Percentiles rank a stretch among this genome's conserved stretches.
phyloP scores from a whole-genome alignment of 2,113 vertebrate genomes.

The Fregata magnificens region DNA sequence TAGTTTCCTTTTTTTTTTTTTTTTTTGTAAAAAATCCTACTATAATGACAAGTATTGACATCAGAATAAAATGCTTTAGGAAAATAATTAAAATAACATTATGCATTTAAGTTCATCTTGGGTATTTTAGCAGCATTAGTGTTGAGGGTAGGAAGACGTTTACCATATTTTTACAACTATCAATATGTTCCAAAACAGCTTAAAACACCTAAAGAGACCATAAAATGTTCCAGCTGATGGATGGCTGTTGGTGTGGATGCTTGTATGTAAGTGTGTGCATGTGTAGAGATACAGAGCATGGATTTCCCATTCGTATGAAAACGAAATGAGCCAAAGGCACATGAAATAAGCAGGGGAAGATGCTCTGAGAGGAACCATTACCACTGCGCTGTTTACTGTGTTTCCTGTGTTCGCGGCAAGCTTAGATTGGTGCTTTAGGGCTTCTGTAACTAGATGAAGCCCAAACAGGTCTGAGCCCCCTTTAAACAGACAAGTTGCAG shows the following conservation, averaged over 20 bases:
- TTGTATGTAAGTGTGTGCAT: not conserved
- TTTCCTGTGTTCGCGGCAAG: not conserved
- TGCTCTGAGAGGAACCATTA: not conserved
- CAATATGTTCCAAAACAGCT: not conserved
- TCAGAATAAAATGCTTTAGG: not conserved
- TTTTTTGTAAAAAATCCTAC: not conserved
- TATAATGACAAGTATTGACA: not conserved
- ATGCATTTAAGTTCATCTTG: not conserved
- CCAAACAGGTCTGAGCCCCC: not conserved
- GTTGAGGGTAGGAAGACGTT: not conserved
- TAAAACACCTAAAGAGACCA: not conserved
- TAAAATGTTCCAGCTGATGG: not conserved
- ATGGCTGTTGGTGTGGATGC: not conserved
- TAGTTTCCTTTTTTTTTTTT: not conserved
- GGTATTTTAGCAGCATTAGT: not conserved
- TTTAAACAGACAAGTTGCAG: not conserved
- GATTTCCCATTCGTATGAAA: not conserved
- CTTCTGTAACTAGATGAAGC: not conserved
- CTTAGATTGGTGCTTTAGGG: not conserved
- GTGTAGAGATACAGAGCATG: not conserved
- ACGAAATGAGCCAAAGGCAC: not conserved
- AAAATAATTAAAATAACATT: slow-evolving; percentile 1
- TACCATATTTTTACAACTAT: not conserved
- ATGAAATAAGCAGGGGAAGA: not conserved
- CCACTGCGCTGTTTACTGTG: fast-evolving